Evolutionary conservation across 2,888 invertebrate genomes (phyloP).

Genomic region (Andrena trimmerana): DNA sequence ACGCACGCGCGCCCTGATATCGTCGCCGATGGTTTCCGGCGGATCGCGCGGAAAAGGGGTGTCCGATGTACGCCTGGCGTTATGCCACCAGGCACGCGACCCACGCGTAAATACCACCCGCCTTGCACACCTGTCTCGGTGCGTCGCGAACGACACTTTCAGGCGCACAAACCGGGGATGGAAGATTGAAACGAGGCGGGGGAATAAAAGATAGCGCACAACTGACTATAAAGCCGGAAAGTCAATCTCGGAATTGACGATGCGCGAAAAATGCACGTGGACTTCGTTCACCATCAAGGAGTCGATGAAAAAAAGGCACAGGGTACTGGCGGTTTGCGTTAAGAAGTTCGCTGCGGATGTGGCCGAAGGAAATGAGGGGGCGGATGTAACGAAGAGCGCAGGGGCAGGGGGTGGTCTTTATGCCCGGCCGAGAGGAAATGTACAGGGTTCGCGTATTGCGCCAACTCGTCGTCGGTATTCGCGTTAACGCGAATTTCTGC

Average conservation of each 20-base stretch:
- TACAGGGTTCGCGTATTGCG: constrained; percentile 17
- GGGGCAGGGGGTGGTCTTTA: constrained; percentile 29
- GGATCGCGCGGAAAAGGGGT: constrained; percentile 63
- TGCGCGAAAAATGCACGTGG: no score
- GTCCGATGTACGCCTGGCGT: constrained; percentile 78
- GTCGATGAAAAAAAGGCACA: no score
- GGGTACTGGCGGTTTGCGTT: background rate
- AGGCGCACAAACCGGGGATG: background rate
- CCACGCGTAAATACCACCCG: constrained; percentile 78
- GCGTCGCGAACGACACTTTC: background rate
- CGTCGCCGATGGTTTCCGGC: constrained; percentile 40
- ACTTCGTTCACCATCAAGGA: no score
- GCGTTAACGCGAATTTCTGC: constrained; percentile 62
- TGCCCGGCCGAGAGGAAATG: constrained; percentile 16
- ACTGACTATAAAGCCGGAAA: background rate
- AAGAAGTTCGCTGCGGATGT: constrained; percentile 19
- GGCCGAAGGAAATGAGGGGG: constrained; percentile 28
- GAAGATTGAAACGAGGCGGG: background rate
- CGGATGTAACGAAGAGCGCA: background rate
- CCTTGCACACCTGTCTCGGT: constrained; percentile 70
- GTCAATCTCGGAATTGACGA: no score
- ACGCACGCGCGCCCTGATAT: constrained; percentile 54
- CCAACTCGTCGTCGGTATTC: constrained; percentile 52
- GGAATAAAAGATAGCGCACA: background rate
- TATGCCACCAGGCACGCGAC: constrained; percentile 83